Evolutionary conservation across 35 echinoderm and acorn worm species (phyloP).

Genomic region (Apostichopus parvimensis): DNA sequence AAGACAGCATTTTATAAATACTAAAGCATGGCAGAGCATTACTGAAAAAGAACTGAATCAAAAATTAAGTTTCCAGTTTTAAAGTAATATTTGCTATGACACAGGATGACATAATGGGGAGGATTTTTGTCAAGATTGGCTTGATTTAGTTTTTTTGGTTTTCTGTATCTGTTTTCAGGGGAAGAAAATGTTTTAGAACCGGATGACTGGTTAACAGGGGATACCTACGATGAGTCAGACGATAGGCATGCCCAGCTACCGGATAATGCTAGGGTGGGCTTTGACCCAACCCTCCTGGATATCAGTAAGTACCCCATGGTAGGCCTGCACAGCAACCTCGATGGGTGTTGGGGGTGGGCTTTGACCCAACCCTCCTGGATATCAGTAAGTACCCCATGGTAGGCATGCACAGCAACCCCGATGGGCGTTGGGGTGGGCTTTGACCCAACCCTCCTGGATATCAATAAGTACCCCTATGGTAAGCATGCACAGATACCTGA

Average conservation of each 20-base stretch:
- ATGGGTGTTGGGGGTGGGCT: constrained; percentile 22
- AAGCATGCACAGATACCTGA: too few relatives aligned
- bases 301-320: constrained; percentile 38
- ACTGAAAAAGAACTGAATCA: too few relatives aligned
- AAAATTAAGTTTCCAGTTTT: too few relatives aligned
- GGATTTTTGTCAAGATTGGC: too few relatives aligned
- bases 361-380: constrained; percentile 18
- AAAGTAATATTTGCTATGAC: background rate
- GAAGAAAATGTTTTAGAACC: constrained; percentile 38
- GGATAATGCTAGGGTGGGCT: constrained; percentile 36
- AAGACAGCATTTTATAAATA: too few relatives aligned
- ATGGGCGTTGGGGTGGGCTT: constrained; percentile 29
- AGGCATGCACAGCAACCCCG: constrained; percentile 10
- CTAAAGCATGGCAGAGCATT: too few relatives aligned
- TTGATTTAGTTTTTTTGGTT: too few relatives aligned
- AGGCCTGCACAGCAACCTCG: background rate
- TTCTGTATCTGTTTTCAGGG: constrained; percentile 6
- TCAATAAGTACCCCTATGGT: constrained; percentile 5
- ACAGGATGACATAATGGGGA: too few relatives aligned
- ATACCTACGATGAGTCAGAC: constrained; percentile 25
- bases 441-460: constrained; percentile 22
- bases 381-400: constrained; percentile 32
- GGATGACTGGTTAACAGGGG: constrained; percentile 40
- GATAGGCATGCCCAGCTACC: constrained; percentile 35
- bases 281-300: constrained; percentile 23